phyloP scores from a whole-genome alignment of 2,113 vertebrate genomes.

The Pomatostomus ruficeps region DNA sequence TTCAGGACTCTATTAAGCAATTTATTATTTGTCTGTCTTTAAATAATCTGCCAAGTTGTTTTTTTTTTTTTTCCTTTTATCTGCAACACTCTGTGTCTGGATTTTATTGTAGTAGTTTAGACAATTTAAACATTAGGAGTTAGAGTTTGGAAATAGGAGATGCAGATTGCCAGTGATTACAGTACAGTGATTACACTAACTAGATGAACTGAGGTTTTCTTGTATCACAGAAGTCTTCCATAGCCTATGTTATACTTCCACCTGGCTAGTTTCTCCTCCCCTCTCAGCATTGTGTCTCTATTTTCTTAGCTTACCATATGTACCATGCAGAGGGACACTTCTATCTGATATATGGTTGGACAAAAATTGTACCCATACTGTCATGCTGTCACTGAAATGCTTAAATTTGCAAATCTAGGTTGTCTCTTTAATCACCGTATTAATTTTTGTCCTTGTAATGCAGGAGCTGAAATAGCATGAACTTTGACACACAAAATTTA shows the following conservation, averaged over 20 bases:
- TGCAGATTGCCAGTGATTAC: not conserved
- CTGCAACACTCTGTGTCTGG: not conserved
- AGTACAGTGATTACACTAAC: not conserved
- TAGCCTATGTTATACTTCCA: not conserved
- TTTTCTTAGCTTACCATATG: not conserved
- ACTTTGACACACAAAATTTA: not conserved
- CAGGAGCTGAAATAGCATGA: not conserved
- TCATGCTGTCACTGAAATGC: not conserved
- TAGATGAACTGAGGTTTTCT: not conserved
- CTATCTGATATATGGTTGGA: not conserved
- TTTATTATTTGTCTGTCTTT: not conserved
- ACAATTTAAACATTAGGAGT: not conserved
- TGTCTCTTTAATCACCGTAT: not conserved
- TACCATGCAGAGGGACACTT: not conserved
- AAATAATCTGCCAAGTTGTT: not conserved
- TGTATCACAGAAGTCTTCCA: not conserved
- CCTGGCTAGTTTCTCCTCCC: not conserved
- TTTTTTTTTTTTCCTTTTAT: not conserved
- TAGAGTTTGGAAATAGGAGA: not conserved
- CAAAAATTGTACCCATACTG: not conserved
- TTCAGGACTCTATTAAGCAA: not conserved
- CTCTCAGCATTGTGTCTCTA: not conserved
- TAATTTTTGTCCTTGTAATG: not conserved
- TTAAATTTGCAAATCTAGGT: not conserved
- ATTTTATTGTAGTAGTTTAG: not conserved